phyloP scores from a whole-genome alignment of 2,113 vertebrate species.

The Tyrannus savana region DNA sequence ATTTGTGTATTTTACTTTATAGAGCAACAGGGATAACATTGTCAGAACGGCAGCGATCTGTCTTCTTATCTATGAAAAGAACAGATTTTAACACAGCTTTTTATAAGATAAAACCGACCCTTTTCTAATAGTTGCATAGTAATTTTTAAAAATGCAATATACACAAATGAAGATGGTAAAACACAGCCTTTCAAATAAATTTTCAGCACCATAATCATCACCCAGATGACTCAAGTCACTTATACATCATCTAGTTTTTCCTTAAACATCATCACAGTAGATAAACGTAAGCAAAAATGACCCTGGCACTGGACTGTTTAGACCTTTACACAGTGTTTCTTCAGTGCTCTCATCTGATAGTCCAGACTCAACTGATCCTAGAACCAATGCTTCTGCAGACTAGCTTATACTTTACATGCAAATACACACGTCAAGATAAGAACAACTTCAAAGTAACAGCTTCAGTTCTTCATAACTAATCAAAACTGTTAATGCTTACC shows the following conservation, averaged over 20 bases:
- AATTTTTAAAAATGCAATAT: neutral
- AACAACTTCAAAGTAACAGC: neutral
- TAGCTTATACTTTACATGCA: neutral
- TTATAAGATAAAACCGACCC: neutral
- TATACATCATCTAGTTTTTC: neutral
- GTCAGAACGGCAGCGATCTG: neutral
- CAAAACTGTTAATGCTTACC: conserved; percentile 74
- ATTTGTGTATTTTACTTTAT: neutral
- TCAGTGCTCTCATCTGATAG: neutral
- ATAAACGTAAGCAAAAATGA: neutral
- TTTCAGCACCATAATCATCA: neutral
- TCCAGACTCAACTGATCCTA: conserved; percentile 21
- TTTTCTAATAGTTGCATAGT: neutral
- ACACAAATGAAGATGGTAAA: neutral
- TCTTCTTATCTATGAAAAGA: neutral
- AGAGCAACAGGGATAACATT: neutral
- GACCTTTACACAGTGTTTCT: neutral
- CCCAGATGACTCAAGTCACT: neutral
- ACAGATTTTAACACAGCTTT: neutral
- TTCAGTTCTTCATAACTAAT: neutral
- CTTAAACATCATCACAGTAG: neutral
- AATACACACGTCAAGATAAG: neutral
- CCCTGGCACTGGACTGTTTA: neutral
- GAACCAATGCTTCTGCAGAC: neutral
- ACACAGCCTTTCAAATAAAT: neutral